These are phyloP conservation scores for Crocidura indochinensis DNA, from an alignment of 2,797 vertebrate species.

Conservation along the genomic window DNA sequence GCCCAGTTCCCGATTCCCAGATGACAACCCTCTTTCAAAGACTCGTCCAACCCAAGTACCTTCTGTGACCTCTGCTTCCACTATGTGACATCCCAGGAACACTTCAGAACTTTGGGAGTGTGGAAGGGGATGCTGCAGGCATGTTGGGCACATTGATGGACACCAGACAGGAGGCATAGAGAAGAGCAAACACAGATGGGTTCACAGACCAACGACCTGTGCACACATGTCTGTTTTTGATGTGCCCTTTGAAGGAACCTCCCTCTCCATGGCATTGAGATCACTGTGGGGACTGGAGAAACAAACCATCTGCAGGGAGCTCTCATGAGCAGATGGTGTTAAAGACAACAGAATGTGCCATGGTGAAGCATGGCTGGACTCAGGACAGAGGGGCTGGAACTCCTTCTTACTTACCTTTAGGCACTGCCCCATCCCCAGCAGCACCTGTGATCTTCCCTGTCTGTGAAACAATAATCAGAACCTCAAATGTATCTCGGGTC, in stretches of 20 bases:
- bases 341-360: not conserved
- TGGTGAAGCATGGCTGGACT: no score
- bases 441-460: not conserved
- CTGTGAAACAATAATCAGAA: not conserved
- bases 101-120: not conserved
- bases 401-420: not conserved
- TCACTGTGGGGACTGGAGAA: not conserved
- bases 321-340: not conserved
- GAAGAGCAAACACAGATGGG: no score
- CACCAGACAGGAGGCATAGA: not conserved
- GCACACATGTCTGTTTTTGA: not conserved
- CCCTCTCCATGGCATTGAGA: no score
- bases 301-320: accelerated
- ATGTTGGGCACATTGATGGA: accelerated
- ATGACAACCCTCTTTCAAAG: not conserved
- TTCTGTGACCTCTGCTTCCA: not conserved
- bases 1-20: not conserved
- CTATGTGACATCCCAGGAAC: not conserved
- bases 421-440: accelerated
- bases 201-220: not conserved
- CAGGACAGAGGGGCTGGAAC: not conserved
- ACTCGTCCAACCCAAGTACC: no score
- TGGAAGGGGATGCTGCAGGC: not conserved
- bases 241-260: accelerated
- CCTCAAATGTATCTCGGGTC: not conserved